Evolutionary conservation across 2,797 vertebrate genomes (phyloP), one percentile per base, ranked within the genome.

Genomic region (Apogon hyalosoma): DNA sequence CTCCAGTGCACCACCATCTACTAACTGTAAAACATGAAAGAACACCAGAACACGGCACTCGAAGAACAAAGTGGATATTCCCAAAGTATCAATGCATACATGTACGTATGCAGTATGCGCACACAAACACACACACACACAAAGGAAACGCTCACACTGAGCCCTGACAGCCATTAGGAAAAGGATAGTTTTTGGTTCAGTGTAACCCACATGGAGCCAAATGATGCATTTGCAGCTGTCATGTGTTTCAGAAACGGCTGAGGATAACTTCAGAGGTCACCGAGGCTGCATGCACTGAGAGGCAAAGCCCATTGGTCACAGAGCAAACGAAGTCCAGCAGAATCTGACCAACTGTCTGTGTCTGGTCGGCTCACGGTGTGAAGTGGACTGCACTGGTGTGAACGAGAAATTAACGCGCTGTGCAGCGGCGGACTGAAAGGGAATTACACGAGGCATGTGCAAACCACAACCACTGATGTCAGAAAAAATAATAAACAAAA

Each of bases 211-310:
- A 70, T 62, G 54, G 70, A 81, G 57, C 70, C 72, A 61, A 71
- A 73, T 87, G 79, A 84, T 75, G 85, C 77, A 73, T 77, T 71
- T 69, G 66, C 62, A 74, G 75, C 79, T 77, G 81, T 82, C 76
- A 57, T 42, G 77, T 72, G 64, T 49, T 73, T 65, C 63, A 55
- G 62, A 77, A 79, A 69, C 60, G 54, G 72, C 48, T 5, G 24
- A 73, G 70, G 59, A 86, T 40, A 77, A 74, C 73, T 68, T 68
- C 77, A 74, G 83, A 81, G 84, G 78, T 87, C 78, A 81, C 67
- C 1, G 41, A 57, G 46, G 71, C 79, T 50, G 67, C 65, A 71
- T 68, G 69, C 63, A 14, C 68, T 2, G 14, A 69, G 57, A 79
- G 50, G 60, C 68, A 54, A 63, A 81, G 69, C 77, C 78, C 41